phyloP scores from a whole-genome alignment of 2,113 vertebrate species.

The Gavialis gangeticus region DNA sequence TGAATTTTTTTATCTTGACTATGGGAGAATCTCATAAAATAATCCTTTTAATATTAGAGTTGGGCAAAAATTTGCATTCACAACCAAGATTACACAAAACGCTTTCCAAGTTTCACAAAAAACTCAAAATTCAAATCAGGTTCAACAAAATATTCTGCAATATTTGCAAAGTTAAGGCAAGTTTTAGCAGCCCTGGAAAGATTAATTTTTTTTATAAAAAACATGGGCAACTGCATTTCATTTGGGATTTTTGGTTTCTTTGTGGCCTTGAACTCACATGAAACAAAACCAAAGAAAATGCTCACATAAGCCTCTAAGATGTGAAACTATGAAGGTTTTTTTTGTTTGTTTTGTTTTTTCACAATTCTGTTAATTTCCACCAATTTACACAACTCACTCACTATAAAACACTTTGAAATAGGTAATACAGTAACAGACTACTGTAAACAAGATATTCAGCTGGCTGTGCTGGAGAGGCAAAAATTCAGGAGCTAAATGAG shows the following conservation, averaged over 20 bases:
- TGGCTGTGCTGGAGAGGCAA: neutral
- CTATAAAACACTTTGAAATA: neutral
- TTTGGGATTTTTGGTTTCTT: neutral
- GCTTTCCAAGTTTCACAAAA: neutral
- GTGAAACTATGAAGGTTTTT: too few relatives aligned
- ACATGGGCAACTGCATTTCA: neutral
- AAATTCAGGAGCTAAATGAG: neutral
- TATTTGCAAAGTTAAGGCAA: neutral
- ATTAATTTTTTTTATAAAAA: neutral
- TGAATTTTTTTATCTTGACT: neutral
- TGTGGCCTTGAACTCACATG: neutral
- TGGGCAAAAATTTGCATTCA: neutral
- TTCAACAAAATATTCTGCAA: neutral
- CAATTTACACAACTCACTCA: neutral
- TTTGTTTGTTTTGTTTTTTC: too few relatives aligned
- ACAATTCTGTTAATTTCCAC: too few relatives aligned
- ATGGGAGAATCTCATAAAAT: neutral
- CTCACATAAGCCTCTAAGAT: too few relatives aligned
- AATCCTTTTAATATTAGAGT: neutral
- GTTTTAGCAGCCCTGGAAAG: neutral
- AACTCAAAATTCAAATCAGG: neutral
- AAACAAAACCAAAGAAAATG: neutral
- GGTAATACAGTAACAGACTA: too few relatives aligned
- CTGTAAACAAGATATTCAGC: neutral
- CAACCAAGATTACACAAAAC: neutral